Percentiles rank a stretch among this genome's conserved stretches.
These are phyloP conservation scores for Bujurquina vittata DNA, from an alignment of 2,113 vertebrate species.

Conservation along the genomic window DNA sequence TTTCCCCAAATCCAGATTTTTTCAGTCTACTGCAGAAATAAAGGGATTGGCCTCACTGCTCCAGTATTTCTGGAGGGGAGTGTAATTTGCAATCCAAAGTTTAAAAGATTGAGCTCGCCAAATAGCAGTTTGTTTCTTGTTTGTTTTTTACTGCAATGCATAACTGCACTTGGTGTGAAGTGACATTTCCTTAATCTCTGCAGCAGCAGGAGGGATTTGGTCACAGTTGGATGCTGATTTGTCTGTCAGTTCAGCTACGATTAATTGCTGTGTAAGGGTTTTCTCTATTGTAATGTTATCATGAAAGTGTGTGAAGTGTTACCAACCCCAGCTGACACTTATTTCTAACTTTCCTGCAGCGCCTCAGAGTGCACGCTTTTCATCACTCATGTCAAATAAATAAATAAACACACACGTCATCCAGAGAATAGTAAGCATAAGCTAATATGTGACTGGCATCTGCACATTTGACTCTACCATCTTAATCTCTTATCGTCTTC, in stretches of 20 bases:
- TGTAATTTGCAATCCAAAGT: constrained; percentile 55
- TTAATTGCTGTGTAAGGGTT: constrained; percentile 7
- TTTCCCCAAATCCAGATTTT: too few relatives aligned
- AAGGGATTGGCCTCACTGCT: too few relatives aligned
- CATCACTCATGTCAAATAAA: constrained; percentile 17
- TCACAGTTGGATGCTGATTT: constrained; percentile 35
- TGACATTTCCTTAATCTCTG: constrained; percentile 30
- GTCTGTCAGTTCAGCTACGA: neutral
- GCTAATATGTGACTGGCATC: constrained; percentile 44
- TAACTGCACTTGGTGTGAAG: constrained; percentile 48
- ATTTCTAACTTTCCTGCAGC: constrained; percentile 30
- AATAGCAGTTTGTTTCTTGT: constrained; percentile 49
- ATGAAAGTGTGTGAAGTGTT: constrained; percentile 30
- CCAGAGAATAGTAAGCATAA: constrained; percentile 58
- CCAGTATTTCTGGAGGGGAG: too few relatives aligned
- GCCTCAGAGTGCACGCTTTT: constrained; percentile 22
- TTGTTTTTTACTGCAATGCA: constrained; percentile 40
- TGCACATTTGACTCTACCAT: constrained; percentile 23
- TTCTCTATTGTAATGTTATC: neutral
- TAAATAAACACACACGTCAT: neutral
- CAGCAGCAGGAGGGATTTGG: constrained; percentile 28
- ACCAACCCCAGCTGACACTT: neutral
- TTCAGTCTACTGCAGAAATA: too few relatives aligned
- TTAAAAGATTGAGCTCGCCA: constrained; percentile 56
- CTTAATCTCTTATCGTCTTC: constrained; percentile 71